Evolutionary conservation across 2,113 vertebrate species (phyloP), one percentile per base, ranked within the genome.

Genomic region (Onychorhynchus coronatus): DNA sequence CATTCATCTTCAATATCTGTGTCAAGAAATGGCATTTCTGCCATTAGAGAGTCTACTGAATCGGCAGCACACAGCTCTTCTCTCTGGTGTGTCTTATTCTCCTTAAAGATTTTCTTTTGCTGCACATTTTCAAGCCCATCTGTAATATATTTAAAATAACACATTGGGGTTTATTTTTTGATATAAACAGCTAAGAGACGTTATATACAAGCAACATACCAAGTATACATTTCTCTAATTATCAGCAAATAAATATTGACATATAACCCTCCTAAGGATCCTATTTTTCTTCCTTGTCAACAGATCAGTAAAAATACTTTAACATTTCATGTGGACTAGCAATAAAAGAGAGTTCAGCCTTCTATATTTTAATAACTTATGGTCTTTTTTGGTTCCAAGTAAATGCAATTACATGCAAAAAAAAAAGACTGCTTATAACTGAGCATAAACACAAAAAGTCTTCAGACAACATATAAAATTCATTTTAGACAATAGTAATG

Each of bases 1-100:
- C 96, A 94, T 53, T 98, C 98, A 73, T 98, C 98, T 97, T 98
- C 98, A 73, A 97, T 97, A 82, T 98, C 96, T 61, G 98, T 93
- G 89, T 96, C 95, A 8, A 98, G 96, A 97, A 99, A 98, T 0
- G 99, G 98, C 90, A 99, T 98, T 96, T 99, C 98, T 50, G 96
- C 96, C 97, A 98, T 97, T 61, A 98, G 91, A 72, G 52, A 93
- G 37, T 96, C 82, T 11, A 77, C 35, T 1, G 67, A 76, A 63
- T 95, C 93, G 14, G 80, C 73, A 85, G 95, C 89, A 94, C 56
- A 23, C 6, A 58, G 67, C 47, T 95, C 91, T 75, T 91, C 89
- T 70, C 16, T 91, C 96, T 91, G n/a, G 24, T 72, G 55, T 72
- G 85, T 58, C 63, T 89, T 88, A 85, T 91, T 93, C 80, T 84